These are phyloP conservation scores for Remorina albescens DNA, from an alignment of 2,797 vertebrate genomes.

Conservation along the genomic window DNA sequence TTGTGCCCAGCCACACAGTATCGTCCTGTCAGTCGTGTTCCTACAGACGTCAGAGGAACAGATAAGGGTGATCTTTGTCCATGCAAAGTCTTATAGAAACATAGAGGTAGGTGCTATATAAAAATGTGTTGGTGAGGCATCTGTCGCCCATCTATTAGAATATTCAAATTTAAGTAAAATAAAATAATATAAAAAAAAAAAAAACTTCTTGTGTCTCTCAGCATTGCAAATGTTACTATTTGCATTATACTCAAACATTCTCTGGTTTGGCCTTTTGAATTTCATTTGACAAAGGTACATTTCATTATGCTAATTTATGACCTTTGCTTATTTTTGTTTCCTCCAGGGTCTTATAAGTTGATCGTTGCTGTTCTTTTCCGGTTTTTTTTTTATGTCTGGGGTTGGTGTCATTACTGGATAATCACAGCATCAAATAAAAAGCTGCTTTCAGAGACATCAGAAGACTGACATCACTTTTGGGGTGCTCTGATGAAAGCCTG, in stretches of 20 bases:
- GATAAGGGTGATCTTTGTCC: neutral
- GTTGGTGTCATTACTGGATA: too few species aligned
- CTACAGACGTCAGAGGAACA: neutral
- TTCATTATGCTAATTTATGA: neutral
- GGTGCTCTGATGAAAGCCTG: neutral
- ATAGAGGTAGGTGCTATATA: neutral
- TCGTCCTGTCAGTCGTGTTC: neutral
- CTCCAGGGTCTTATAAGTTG: neutral
- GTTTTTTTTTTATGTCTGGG: neutral
- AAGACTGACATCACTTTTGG: neutral
- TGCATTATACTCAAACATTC: conserved; percentile 36
- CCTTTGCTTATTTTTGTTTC: neutral
- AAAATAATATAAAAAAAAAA: too few species aligned
- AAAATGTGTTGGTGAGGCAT: neutral
- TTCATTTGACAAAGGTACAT: neutral
- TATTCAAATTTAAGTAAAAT: conserved; percentile 52
- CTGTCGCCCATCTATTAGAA: neutral
- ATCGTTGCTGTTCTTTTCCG: neutral
- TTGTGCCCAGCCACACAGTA: neutral
- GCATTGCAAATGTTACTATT: conserved; percentile 49
- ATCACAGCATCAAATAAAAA: neutral
- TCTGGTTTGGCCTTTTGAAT: neutral
- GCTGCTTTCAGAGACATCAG: neutral
- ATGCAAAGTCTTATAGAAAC: conserved; percentile 38
- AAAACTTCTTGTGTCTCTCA: neutral